These are phyloP conservation scores for Hemistola chrysoprasaria DNA, from an alignment of 2,888 invertebrate genomes.

Conservation along the genomic window DNA sequence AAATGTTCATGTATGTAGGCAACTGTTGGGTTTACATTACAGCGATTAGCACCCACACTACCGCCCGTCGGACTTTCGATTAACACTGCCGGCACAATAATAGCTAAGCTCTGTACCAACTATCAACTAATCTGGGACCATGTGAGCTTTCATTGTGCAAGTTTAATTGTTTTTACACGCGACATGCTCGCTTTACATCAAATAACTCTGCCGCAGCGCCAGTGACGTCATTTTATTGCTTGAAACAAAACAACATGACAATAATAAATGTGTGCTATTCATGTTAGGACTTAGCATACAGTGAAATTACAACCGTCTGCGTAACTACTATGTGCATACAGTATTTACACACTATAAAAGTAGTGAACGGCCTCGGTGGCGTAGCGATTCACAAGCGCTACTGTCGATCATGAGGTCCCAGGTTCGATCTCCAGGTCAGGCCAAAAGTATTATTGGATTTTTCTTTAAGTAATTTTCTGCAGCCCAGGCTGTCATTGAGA, in stretches of 20 bases:
- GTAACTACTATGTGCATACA: background rate
- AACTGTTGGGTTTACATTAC: conserved; percentile 9
- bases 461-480: too few species aligned
- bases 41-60: conserved; percentile 19
- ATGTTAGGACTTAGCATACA: background rate
- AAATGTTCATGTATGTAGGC: background rate
- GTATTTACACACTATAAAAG: too few species aligned
- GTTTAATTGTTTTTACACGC: conserved; percentile 70
- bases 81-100: conserved; percentile 63
- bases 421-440: too few species aligned
- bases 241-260: conserved; percentile 13
- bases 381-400: too few species aligned
- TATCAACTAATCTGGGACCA: conserved; percentile 38
- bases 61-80: conserved; percentile 55
- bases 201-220: conserved; percentile 27
- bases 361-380: too few species aligned
- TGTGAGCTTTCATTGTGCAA: conserved; percentile 63
- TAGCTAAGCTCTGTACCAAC: conserved; percentile 38
- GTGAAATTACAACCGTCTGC: conserved; percentile 2
- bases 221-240: conserved; percentile 30
- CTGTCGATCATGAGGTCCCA: too few species aligned
- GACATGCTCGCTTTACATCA: conserved; percentile 37
- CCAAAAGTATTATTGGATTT: too few species aligned
- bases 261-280: conserved; percentile 15
- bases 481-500: too few species aligned